phyloP scores from a whole-genome alignment of 2,888 invertebrate species.

The Dilophus febrilis region DNA sequence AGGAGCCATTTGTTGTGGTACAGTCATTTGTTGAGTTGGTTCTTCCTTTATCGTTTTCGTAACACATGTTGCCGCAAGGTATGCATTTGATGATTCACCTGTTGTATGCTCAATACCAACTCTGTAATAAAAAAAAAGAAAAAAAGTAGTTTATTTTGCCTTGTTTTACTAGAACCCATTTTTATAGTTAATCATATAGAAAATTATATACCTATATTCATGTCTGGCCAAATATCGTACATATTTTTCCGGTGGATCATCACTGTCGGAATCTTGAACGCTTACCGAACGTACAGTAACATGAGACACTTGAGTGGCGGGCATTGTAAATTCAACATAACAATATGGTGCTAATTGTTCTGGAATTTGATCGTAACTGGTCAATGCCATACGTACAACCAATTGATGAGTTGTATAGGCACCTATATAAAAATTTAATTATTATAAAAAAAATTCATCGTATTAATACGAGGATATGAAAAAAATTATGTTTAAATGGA shows the following conservation, averaged over 20 bases:
- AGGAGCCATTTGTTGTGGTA: slow-evolving; percentile 29
- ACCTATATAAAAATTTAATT: slow-evolving; percentile 36
- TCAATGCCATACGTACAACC: slow-evolving; percentile 84
- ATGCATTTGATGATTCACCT: slow-evolving; percentile 51
- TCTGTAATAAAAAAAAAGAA: slow-evolving; percentile 31
- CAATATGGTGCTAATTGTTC: slow-evolving; percentile 78
- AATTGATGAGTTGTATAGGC: slow-evolving; percentile 97
- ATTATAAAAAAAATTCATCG: not conserved
- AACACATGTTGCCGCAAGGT: slow-evolving; percentile 41
- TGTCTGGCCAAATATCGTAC: slow-evolving; percentile 91
- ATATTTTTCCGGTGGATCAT: slow-evolving; percentile 93
- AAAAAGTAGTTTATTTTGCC: slow-evolving; percentile 1
- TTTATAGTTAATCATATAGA: too few species aligned
- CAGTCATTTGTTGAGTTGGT: slow-evolving; percentile 27
- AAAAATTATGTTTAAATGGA: not conserved
- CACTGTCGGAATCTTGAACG: slow-evolving; percentile 67
- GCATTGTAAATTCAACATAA: slow-evolving; percentile 96
- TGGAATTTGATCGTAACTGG: slow-evolving; percentile 94
- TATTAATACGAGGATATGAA: not conserved
- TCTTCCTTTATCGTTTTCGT: slow-evolving; percentile 18
- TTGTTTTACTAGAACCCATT: too few species aligned
- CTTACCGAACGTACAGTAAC: slow-evolving; percentile 90
- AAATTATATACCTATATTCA: slow-evolving; percentile 69
- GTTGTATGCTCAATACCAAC: slow-evolving; percentile 82
- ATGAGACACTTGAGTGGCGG: slow-evolving; percentile 87